Evolutionary conservation across 1,140 invertebrate genomes (phyloP).

Genomic region (Muscidifurax raptorellus): DNA sequence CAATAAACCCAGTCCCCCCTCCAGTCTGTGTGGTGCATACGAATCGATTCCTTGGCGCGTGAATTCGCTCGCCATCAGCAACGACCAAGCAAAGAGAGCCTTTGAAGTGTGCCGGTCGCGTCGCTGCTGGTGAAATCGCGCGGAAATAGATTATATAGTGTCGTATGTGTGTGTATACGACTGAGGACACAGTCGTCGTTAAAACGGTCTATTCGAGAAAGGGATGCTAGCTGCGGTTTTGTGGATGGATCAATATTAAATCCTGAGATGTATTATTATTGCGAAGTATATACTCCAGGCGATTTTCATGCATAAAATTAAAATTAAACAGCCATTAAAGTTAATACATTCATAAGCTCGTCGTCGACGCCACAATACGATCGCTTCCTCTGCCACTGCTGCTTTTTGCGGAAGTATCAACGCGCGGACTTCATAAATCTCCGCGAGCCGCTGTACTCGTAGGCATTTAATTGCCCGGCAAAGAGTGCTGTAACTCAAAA

Average conservation of each 20-base stretch:
- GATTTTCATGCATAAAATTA: too few relatives aligned
- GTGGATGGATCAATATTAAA: too few relatives aligned
- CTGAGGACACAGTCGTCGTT: background rate
- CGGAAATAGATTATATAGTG: background rate
- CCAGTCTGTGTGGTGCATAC: background rate
- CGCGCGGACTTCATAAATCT: constrained; percentile 25
- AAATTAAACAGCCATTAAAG: too few relatives aligned
- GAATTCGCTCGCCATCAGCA: background rate
- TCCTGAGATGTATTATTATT: too few relatives aligned
- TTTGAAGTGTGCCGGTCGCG: background rate
- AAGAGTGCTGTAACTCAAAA: constrained; percentile 13
- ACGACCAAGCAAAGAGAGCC: background rate
- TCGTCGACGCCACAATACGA: too few relatives aligned
- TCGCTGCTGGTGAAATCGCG: background rate
- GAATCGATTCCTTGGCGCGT: constrained; percentile 7
- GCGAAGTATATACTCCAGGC: too few relatives aligned
- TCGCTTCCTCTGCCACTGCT: too few relatives aligned
- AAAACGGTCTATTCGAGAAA: background rate
- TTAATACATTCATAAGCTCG: too few relatives aligned
- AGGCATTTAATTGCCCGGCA: constrained; percentile 29
- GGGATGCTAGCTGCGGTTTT: too few relatives aligned
- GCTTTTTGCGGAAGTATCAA: too few relatives aligned
- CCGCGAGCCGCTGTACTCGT: background rate
- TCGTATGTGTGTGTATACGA: background rate
- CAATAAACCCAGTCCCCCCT: constrained; percentile 56